phyloP scores from a whole-genome alignment of 2,797 vertebrate genomes.

The Toxotes lorentzi region DNA sequence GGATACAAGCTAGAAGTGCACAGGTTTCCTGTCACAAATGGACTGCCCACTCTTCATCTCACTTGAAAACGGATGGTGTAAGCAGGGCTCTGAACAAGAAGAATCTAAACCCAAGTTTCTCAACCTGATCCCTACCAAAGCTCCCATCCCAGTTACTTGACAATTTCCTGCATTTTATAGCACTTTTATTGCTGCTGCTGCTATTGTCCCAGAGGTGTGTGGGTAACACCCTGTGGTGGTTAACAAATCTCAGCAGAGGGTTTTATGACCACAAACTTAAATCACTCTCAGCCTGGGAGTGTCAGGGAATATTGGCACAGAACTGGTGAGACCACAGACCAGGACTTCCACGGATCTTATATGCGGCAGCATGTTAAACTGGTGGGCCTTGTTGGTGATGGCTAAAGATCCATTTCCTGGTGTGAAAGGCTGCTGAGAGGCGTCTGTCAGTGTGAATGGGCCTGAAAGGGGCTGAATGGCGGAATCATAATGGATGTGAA shows the following conservation, averaged over 20 bases:
- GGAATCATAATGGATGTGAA: slow-evolving; percentile 68
- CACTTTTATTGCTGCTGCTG: slow-evolving; percentile 62
- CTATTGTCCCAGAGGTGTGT: slow-evolving; percentile 76
- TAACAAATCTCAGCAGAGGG: slow-evolving; percentile 60
- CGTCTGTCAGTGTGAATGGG: slow-evolving; percentile 63
- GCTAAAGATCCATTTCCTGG: slow-evolving; percentile 62
- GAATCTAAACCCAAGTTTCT: slow-evolving; percentile 23
- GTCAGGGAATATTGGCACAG: slow-evolving; percentile 70
- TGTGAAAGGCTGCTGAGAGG: slow-evolving; percentile 71
- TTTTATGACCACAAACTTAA: slow-evolving; percentile 70
- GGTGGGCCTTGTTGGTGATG: slow-evolving; percentile 63
- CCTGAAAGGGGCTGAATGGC: slow-evolving; percentile 47
- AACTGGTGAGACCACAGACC: slow-evolving; percentile 49
- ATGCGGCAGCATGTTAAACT: slow-evolving; percentile 35
- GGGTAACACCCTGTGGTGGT: slow-evolving; percentile 67
- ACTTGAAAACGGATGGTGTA: slow-evolving; percentile 7
- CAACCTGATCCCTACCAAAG: slow-evolving; percentile 19
- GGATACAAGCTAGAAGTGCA: background rate
- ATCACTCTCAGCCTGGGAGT: slow-evolving; percentile 58
- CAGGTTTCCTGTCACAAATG: slow-evolving; percentile 21
- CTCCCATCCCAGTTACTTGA: slow-evolving; percentile 57
- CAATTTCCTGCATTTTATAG: slow-evolving; percentile 75
- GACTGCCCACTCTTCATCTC: background rate
- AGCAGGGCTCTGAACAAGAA: background rate
- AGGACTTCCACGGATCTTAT: slow-evolving; percentile 44